phyloP scores from a whole-genome alignment of 2,797 vertebrate species.

The Peromyscus melanophrys region DNA sequence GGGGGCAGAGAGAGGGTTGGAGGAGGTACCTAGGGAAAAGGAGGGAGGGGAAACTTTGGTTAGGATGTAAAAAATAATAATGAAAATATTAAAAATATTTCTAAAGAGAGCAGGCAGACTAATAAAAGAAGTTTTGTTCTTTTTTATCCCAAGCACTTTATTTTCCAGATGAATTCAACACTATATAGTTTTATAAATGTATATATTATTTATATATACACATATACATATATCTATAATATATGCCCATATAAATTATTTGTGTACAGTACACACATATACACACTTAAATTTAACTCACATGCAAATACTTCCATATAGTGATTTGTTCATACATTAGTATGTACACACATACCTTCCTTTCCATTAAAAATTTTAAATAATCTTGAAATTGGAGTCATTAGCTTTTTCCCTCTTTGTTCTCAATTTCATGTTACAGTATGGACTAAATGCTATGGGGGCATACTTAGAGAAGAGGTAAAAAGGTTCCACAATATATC shows the following conservation, averaged over 20 bases:
- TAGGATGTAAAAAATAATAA: not conserved
- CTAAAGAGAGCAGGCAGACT: not conserved
- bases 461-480: not conserved
- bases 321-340: not conserved
- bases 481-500: not conserved
- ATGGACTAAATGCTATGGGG: not conserved
- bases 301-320: not conserved
- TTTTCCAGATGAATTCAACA: not conserved
- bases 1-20: not conserved
- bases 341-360: not conserved
- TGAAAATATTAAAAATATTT: not conserved
- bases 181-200: slow-evolving; percentile 35
- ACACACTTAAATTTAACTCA: not conserved
- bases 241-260: not conserved
- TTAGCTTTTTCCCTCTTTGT: not conserved
- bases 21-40: not conserved
- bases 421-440: not conserved
- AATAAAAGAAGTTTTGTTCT: not conserved
- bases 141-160: not conserved
- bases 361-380: not conserved
- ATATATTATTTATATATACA: not conserved
- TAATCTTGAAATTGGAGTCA: not conserved
- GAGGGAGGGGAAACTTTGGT: not conserved
- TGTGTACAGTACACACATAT: not conserved
- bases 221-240: not conserved